A percentile compares a stretch with the other conserved stretches of the same genome.
Evolutionary conservation across 2,113 vertebrate species (phyloP).

Genomic region (Astur gentilis): DNA sequence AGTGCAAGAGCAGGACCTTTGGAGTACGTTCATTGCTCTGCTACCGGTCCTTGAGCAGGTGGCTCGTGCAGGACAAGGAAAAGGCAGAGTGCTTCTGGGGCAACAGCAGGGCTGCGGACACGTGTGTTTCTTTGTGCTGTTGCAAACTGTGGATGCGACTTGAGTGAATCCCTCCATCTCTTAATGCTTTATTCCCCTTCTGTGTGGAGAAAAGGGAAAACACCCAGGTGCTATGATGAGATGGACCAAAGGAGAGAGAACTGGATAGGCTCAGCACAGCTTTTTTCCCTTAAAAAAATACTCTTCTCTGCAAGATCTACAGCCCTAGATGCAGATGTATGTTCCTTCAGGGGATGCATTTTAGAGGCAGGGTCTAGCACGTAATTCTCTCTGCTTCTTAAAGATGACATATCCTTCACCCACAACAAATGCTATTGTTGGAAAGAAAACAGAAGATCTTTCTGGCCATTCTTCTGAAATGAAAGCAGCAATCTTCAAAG

Average conservation of each 20-base stretch:
- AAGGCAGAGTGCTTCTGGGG: background rate
- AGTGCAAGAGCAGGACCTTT: background rate
- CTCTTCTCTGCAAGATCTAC: background rate
- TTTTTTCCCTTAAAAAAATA: background rate
- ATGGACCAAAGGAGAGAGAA: background rate
- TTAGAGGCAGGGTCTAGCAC: background rate
- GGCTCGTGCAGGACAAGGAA: background rate
- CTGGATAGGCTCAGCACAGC: background rate
- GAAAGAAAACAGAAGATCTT: conserved; percentile 28
- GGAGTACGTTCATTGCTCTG: background rate
- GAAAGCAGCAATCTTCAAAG: conserved; percentile 42
- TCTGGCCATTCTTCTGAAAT: conserved; percentile 13
- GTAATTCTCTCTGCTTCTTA: background rate
- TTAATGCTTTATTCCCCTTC: background rate
- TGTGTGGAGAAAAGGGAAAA: background rate
- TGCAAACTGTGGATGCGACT: background rate
- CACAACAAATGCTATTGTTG: conserved; percentile 14
- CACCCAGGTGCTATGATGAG: background rate
- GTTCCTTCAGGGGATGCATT: background rate
- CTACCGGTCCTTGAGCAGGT: background rate
- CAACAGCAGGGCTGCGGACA: background rate
- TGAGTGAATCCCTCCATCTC: background rate
- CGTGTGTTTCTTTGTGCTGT: fast-evolving
- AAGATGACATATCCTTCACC: background rate
- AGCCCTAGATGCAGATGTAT: background rate